Evolutionary conservation across 1,140 invertebrate genomes (phyloP), one percentile per base, ranked within the genome.

Genomic region (Hestina assimilis): DNA sequence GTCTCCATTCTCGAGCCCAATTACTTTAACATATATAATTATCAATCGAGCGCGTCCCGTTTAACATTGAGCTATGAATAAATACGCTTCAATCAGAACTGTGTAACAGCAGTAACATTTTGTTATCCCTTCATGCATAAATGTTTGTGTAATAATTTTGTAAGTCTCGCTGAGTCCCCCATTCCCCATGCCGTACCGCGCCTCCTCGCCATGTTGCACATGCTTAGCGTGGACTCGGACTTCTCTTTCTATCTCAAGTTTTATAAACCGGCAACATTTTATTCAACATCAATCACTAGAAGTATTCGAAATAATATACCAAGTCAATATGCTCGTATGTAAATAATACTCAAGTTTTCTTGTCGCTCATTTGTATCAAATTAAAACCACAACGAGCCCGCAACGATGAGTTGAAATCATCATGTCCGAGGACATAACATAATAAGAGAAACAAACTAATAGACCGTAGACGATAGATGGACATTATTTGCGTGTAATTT

Each of bases 101-200:
- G 68, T 65, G 76, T 74, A 78, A 72, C 67, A 77, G 62, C 62
- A 59, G 54, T 74, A 78, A 72, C 69, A 79, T 81, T 79, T 76
- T 79, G 80, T 83, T 79, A 83, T 83, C 79, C 79, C 75, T 79
- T 79, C 80, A 85, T 83, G 82, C 79, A 86, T 86, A 86, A 86
- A 86, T 86, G 79, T 83, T 82, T 86, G 74, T 79, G 68, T 83
- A 83, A 83, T 83, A 73, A 86, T 83, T 86, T 83, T 72, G 75
- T 75, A 67, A 79, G 79, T 79, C 72, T 66, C 63, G 54, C 50
- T 40, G 33, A 51, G 52, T 47, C 66, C 77, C 70, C n/a, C 79
- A 28, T 63, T 41, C 66, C 72, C 67, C 65, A 21, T 48, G 41
- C 46, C 42, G 20, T 12, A 8, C 63, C 66, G 62, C 66, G 60